These are phyloP conservation scores for Acrocephalus arundinaceus DNA, from an alignment of 2,113 vertebrate genomes.

Conservation along the genomic window DNA sequence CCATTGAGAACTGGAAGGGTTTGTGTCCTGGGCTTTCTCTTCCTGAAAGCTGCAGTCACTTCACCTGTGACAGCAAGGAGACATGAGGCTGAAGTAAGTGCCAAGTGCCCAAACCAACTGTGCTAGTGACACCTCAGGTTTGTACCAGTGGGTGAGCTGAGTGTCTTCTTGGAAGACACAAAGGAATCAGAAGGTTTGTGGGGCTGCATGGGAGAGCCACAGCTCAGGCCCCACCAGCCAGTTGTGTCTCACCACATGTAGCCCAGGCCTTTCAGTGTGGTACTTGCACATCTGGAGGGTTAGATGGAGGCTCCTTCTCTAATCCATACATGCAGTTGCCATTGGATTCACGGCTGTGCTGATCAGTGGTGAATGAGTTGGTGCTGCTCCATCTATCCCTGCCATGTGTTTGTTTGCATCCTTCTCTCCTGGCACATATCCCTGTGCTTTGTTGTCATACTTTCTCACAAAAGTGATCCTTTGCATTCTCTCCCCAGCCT, in stretches of 20 bases:
- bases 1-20: background rate
- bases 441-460: background rate
- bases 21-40: background rate
- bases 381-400: background rate
- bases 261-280: background rate
- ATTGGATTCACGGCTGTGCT: background rate
- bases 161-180: background rate
- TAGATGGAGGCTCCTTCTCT: background rate
- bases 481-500: background rate
- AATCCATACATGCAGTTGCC: background rate
- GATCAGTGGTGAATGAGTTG: background rate
- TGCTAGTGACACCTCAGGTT: background rate
- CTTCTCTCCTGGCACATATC: background rate
- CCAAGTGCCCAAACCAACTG: background rate
- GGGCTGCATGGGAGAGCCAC: background rate
- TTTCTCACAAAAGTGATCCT: background rate
- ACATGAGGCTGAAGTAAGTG: background rate
- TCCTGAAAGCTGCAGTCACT: background rate
- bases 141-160: background rate
- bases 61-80: background rate
- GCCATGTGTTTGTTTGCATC: background rate
- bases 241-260: background rate
- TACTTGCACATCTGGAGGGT: background rate
- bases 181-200: background rate
- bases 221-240: background rate